Conservation (phyloP, 2,888 invertebrate species). For the Cheilosia vernalis region DNA sequence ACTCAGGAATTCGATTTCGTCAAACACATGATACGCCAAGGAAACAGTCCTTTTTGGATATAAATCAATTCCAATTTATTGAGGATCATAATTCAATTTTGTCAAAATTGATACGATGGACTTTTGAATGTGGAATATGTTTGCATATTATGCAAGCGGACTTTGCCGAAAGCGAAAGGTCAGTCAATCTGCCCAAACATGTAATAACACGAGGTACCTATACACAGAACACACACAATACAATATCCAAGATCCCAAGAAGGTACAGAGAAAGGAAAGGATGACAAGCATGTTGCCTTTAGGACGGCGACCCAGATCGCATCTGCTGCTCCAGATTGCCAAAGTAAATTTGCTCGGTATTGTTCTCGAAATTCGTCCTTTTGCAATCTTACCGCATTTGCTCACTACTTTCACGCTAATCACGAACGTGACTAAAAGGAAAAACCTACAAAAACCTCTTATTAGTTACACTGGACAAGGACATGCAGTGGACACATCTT, state of each 20-base stretch:
- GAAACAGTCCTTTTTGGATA: not conserved
- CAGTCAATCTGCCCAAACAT: slow-evolving; percentile 47
- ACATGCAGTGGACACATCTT: slow-evolving; percentile 16
- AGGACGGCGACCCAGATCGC: slow-evolving; percentile 14
- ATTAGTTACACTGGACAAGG: slow-evolving; percentile 53
- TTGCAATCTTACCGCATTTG: slow-evolving; percentile 48
- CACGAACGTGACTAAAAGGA: slow-evolving; percentile 54
- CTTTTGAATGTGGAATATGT: slow-evolving; percentile 47
- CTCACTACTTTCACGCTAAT: slow-evolving; percentile 64
- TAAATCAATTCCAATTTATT: not conserved
- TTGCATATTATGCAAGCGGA: slow-evolving; percentile 12
- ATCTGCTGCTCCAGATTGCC: slow-evolving; percentile 56
- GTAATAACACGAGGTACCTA: slow-evolving; percentile 19
- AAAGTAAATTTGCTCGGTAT: slow-evolving; percentile 34
- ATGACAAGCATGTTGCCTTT: slow-evolving; percentile 29
- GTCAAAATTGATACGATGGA: slow-evolving; percentile 6
- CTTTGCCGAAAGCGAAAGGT: slow-evolving; percentile 33
- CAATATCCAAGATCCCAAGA: not conserved
- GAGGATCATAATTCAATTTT: slow-evolving; percentile 5
- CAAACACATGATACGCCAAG: too few relatives aligned
- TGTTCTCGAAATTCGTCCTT: slow-evolving; percentile 28
- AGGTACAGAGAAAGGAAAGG: slow-evolving; percentile 24
- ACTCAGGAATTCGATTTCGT: too few relatives aligned
- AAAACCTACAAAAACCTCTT: slow-evolving; percentile 58
- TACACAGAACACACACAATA: slow-evolving; percentile 8